These are phyloP conservation scores for Malurus melanocephalus DNA, from an alignment of 2,113 vertebrate genomes.

Conservation along the genomic window DNA sequence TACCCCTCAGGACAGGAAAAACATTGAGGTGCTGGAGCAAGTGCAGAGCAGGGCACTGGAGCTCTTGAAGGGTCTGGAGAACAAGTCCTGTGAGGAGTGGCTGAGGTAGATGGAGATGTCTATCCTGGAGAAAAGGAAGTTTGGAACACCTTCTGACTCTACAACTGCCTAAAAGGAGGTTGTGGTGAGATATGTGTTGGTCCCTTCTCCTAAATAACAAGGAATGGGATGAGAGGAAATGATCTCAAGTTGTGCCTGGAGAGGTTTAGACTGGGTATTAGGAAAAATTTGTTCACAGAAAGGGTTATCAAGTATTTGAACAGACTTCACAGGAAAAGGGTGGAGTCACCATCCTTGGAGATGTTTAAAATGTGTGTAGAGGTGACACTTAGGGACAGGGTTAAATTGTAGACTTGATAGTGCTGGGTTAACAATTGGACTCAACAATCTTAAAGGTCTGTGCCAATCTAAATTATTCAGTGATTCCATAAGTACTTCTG, in stretches of 20 bases:
- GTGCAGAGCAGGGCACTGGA: background rate
- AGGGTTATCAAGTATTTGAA: background rate
- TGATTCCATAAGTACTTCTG: background rate
- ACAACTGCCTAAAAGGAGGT: background rate
- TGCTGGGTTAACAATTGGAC: background rate
- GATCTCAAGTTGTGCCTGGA: background rate
- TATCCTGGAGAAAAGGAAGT: background rate
- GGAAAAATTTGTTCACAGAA: background rate
- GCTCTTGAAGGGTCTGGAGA: background rate
- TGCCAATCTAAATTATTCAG: background rate
- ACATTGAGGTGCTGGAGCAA: fast-evolving
- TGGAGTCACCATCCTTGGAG: background rate
- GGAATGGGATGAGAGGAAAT: background rate
- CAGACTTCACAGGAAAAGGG: background rate
- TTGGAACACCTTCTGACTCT: background rate
- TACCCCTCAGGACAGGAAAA: background rate
- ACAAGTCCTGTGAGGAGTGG: background rate
- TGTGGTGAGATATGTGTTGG: fast-evolving
- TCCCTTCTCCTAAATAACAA: background rate
- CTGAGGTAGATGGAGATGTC: background rate
- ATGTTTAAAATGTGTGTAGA: background rate
- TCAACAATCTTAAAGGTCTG: background rate
- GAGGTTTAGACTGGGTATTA: background rate
- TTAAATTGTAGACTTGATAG: background rate
- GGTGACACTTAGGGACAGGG: background rate